Evolutionary conservation across 2,113 vertebrate genomes (phyloP), one percentile per base, ranked within the genome.

Genomic region (Hyaena hyaena): DNA sequence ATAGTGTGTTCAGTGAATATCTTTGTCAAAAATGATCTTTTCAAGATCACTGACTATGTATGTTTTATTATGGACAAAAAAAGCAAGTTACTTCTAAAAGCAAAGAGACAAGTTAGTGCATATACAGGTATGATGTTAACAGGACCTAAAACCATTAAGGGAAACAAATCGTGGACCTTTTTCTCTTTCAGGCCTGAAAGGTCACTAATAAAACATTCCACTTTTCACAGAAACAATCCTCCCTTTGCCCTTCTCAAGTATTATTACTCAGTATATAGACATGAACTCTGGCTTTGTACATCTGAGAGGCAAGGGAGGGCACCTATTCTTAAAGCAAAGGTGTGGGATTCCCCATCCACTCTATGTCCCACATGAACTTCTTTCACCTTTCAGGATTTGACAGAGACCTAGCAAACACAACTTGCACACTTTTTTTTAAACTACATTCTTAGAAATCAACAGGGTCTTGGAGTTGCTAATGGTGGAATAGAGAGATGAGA

Each of bases 1-100:
- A 24, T 71, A 74, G 33, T 69, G 1, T 66, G 8, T 76, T 81
- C 24, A 84, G 7, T n/a, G 15, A 94, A 48, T 84, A 94, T 87
- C 45, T 95, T 69, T 73, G n/a, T 92, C 21, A 79, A 95, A 95
- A 96, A 87, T 26, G 4, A 89, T 93, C 10, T 58, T 84, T 95
- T 85, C 48, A 92, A 92, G 21, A 96, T 94, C 26, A 80, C 23
- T 80, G 39, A 71, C 15, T 83, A 21, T 65, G 58, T 4, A 80
- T 39, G n/a, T 43, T 69, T 93, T 69, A 87, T 88, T 95, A 74
- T 24, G 43, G n/a, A 68, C 33, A 14, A 85, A 26, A 63, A 31
- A 82, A 92, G 0, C 12, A 77, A 80, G n/a, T 81, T 81, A 68
- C 9, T 66, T 74, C 35, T 90, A 63, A 97, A 95, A 88, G n/a